Conservation (phyloP, 2,888 invertebrate species). For the Ellobium chinense region DNA sequence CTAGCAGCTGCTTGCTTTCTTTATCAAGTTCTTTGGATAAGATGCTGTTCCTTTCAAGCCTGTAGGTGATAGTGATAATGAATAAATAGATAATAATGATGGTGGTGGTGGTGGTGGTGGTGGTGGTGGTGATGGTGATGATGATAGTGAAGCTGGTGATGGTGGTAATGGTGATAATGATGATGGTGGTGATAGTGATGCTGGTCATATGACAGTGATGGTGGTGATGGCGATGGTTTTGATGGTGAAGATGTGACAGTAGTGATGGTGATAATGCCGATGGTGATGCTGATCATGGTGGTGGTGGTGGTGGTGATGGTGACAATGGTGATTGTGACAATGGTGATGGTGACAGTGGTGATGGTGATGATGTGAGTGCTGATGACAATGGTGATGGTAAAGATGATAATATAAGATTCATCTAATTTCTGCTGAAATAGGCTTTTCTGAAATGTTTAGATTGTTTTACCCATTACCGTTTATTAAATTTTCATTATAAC, state of each 20-base stretch:
- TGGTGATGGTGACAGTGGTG: neutral
- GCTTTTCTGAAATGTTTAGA: too few relatives aligned
- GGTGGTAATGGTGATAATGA: neutral
- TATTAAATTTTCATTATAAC: too few relatives aligned
- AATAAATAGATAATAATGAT: too few relatives aligned
- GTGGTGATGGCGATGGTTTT: too few relatives aligned
- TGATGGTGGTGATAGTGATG: too few relatives aligned
- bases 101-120: neutral
- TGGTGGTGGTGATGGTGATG: neutral
- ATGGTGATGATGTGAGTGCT: slow-evolving; percentile 1
- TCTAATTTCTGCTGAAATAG: too few relatives aligned
- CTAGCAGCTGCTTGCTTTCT: neutral
- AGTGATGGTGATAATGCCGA: too few relatives aligned
- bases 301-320: neutral
- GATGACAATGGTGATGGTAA: neutral
- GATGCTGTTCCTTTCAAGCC: neutral
- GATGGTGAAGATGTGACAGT: too few relatives aligned
- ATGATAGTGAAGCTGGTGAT: neutral
- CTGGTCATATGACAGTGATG: too few relatives aligned
- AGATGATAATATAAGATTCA: neutral
- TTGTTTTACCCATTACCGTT: too few relatives aligned
- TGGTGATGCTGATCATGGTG: too few relatives aligned
- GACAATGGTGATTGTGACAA: neutral
- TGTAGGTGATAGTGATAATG: too few relatives aligned
- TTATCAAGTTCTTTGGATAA: neutral